phyloP scores from a whole-genome alignment of 2,797 vertebrate species.

The Prionace glauca region DNA sequence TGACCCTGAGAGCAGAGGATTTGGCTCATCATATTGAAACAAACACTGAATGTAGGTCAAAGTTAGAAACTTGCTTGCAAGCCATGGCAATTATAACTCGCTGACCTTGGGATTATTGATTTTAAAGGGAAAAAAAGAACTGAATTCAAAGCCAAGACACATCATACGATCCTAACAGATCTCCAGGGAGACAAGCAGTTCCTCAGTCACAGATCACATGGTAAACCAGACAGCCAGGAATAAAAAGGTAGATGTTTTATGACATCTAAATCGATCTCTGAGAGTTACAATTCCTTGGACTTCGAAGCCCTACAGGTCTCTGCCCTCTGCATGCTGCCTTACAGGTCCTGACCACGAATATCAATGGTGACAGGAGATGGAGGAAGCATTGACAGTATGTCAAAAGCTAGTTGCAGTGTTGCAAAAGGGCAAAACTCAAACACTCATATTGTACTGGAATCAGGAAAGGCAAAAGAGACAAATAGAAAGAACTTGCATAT shows the following conservation, averaged over 20 bases:
- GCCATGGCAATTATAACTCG: not conserved
- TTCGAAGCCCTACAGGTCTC: not conserved
- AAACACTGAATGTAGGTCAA: not conserved
- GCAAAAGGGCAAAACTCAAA: not conserved
- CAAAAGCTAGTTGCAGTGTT: not conserved
- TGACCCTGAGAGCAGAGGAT: too few species aligned
- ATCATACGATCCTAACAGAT: not conserved
- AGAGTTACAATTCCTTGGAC: not conserved
- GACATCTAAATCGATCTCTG: not conserved
- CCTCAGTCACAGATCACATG: not conserved
- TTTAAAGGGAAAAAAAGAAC: not conserved
- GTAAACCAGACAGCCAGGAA: not conserved
- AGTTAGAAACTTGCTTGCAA: not conserved
- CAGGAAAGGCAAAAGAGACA: not conserved
- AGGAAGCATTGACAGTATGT: not conserved
- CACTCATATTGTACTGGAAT: too few species aligned
- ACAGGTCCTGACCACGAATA: not conserved
- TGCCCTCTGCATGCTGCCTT: not conserved
- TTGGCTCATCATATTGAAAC: not conserved
- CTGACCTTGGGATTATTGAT: constrained; percentile 28
- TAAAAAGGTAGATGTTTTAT: not conserved
- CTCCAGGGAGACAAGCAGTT: not conserved
- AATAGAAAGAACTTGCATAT: not conserved
- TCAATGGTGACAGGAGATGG: not conserved
- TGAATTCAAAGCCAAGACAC: not conserved